These are phyloP conservation scores for Physeter macrocephalus DNA, from an alignment of 2,113 vertebrate genomes.

Conservation along the genomic window DNA sequence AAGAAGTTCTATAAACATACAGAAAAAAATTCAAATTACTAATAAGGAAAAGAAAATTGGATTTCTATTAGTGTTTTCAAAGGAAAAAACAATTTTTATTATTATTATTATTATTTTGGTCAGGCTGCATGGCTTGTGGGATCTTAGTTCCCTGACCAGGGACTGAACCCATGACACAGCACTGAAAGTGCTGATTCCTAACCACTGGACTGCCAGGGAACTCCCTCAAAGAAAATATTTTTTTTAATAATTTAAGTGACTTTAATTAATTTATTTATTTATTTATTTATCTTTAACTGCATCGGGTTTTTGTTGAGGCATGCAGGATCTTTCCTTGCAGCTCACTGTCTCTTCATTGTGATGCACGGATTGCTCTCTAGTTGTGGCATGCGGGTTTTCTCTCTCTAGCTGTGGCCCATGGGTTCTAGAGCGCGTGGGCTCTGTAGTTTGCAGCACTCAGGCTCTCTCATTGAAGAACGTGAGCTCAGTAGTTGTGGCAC, in stretches of 20 bases:
- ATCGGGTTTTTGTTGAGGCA: no score
- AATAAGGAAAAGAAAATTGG: background rate
- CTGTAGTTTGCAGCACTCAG: no score
- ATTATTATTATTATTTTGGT: background rate
- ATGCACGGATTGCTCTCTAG: no score
- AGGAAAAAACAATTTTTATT: background rate
- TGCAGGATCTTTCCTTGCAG: no score
- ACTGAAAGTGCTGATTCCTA: background rate
- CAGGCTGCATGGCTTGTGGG: background rate
- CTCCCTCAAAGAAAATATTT: background rate
- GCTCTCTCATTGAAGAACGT: no score
- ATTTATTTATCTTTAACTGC: no score
- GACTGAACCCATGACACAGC: background rate
- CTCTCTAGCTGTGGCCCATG: no score
- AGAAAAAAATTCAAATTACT: background rate
- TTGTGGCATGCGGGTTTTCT: no score
- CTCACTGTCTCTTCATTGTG: no score
- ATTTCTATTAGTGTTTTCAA: background rate
- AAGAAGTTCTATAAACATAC: background rate
- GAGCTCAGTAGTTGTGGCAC: no score
- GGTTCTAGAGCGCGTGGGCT: no score
- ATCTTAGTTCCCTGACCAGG: background rate
- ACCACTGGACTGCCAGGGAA: background rate
- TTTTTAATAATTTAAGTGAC: background rate
- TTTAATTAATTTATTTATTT: no score